Percentiles rank a stretch among this genome's conserved stretches.
phyloP scores from a whole-genome alignment of 2,888 invertebrate species.

The Corbicula japonica region DNA sequence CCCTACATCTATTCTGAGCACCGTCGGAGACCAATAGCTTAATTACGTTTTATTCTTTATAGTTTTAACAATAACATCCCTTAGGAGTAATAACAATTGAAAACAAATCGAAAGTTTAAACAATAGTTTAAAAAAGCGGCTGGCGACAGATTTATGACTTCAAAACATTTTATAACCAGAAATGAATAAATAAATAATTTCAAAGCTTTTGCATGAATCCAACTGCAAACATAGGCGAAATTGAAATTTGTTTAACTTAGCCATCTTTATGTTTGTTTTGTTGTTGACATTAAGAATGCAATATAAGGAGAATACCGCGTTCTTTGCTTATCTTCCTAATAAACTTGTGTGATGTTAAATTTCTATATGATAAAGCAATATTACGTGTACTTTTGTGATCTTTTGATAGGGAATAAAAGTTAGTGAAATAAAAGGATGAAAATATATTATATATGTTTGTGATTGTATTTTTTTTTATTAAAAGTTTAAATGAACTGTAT shows the following conservation, averaged over 20 bases:
- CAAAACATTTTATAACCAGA: conserved; percentile 22
- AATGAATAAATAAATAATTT: conserved; percentile 48
- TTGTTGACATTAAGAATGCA: conserved; percentile 43
- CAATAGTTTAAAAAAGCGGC: conserved; percentile 5
- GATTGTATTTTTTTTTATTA: too few species aligned
- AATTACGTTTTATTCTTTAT: too few species aligned
- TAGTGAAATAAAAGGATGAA: conserved; percentile 18
- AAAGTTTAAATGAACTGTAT: too few species aligned
- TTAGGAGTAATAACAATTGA: neutral
- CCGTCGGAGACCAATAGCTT: too few species aligned
- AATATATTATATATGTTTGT: too few species aligned
- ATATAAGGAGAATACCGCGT: neutral
- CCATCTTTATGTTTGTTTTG: conserved; percentile 41
- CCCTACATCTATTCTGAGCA: too few species aligned
- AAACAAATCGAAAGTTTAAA: conserved; percentile 9
- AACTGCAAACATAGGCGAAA: conserved; percentile 35
- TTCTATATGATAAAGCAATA: neutral
- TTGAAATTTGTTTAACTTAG: conserved; percentile 42
- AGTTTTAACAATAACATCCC: neutral
- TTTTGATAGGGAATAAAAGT: conserved; percentile 6
- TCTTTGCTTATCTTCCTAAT: neutral
- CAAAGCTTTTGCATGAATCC: conserved; percentile 40
- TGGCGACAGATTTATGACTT: conserved; percentile 31
- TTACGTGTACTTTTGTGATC: neutral
- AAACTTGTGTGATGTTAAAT: conserved; percentile 6